phyloP scores from a whole-genome alignment of 2,888 invertebrate species.

The Colostygia pectinataria region DNA sequence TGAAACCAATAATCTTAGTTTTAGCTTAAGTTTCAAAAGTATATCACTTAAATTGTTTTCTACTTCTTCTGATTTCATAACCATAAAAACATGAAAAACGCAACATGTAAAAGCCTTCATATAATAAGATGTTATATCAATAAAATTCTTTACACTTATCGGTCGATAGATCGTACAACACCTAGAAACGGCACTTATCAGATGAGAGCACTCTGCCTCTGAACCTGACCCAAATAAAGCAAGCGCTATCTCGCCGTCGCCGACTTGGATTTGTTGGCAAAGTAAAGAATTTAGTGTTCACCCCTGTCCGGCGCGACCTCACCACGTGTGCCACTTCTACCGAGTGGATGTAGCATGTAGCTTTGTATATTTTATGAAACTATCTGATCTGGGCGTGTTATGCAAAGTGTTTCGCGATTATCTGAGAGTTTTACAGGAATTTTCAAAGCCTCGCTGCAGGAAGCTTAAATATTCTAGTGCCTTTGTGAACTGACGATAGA shows the following conservation, averaged over 20 bases:
- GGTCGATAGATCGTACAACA: slow-evolving; percentile 28
- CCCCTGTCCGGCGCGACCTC: slow-evolving; percentile 53
- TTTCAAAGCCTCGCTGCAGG: slow-evolving; percentile 5
- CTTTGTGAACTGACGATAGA: not conserved
- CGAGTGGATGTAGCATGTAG: slow-evolving; percentile 19
- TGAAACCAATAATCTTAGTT: too few species aligned
- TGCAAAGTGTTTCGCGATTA: slow-evolving; percentile 24
- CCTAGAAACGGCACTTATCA: slow-evolving; percentile 41
- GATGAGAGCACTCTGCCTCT: slow-evolving; percentile 43
- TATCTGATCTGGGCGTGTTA: slow-evolving; percentile 22
- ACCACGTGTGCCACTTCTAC: slow-evolving; percentile 30
- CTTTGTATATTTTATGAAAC: slow-evolving; percentile 21
- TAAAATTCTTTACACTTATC: slow-evolving; percentile 28
- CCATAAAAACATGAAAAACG: too few species aligned
- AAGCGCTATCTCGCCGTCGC: slow-evolving; percentile 47
- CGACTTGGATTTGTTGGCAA: slow-evolving; percentile 60
- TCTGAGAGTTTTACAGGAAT: slow-evolving; percentile 14
- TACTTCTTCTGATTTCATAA: too few species aligned
- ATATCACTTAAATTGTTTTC: too few species aligned
- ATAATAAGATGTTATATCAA: too few species aligned
- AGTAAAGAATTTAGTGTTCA: slow-evolving; percentile 63
- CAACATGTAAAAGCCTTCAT: too few species aligned
- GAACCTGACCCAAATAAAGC: slow-evolving; percentile 67
- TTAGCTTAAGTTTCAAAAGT: too few species aligned
- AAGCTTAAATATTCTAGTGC: slow-evolving; percentile 9